Evolutionary conservation across 2,888 invertebrate species (phyloP).

Genomic region (Rhingia campestris): DNA sequence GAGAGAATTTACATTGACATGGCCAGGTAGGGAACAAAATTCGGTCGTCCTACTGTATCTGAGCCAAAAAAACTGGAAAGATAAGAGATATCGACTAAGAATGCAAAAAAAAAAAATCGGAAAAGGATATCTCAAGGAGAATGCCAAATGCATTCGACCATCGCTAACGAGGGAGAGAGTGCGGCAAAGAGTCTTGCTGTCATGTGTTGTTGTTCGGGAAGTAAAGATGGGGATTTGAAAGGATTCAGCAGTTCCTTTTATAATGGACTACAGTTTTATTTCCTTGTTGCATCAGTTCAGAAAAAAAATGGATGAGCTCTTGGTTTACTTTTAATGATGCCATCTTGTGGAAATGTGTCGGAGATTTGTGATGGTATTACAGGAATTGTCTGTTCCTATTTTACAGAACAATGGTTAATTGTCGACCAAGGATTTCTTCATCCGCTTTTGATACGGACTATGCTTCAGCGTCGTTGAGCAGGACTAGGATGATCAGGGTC

Average conservation of each 20-base stretch:
- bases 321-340: no score
- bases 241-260: neutral
- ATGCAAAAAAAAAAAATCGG: slow-evolving; percentile 6
- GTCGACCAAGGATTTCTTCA: no score
- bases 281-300: no score
- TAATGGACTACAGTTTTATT: no score
- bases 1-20: slow-evolving; percentile 65
- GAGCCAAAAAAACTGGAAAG: slow-evolving; percentile 48
- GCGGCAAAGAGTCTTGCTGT: neutral
- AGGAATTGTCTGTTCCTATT: no score
- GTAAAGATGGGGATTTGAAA: neutral
- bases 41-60: slow-evolving; percentile 30
- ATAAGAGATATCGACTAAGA: slow-evolving; percentile 37
- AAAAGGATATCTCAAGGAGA: slow-evolving; percentile 10
- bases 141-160: slow-evolving; percentile 19
- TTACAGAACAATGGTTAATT: no score
- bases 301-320: no score
- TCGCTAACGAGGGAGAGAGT: neutral
- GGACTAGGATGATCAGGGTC: no score
- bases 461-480: no score
- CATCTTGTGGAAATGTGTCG: no score
- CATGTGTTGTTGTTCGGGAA: neutral
- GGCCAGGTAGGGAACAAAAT: slow-evolving; percentile 42
- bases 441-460: no score
- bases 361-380: no score